A percentile compares a stretch with the other conserved stretches of the same genome.
Evolutionary conservation across 2,888 invertebrate species (phyloP).

Genomic region (Drosophila buzzatii): DNA sequence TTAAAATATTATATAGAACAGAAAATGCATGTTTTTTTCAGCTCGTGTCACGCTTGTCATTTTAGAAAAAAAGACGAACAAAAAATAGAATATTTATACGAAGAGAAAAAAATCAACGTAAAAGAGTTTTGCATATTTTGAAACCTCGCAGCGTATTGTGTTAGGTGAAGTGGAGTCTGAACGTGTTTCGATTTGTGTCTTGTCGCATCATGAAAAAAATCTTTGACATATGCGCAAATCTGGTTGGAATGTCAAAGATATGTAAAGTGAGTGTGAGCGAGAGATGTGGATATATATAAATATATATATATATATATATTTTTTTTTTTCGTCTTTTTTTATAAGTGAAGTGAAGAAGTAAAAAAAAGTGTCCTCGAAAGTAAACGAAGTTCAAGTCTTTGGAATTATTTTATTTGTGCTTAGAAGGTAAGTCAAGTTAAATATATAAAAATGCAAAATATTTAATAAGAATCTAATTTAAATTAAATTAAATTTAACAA

Average conservation of each 20-base stretch:
- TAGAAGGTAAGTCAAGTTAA: background rate
- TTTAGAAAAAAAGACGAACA: background rate
- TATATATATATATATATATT: too few species aligned
- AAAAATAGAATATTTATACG: background rate
- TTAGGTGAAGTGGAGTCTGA: background rate
- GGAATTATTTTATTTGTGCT: background rate
- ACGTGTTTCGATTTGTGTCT: conserved; percentile 11
- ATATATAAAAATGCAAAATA: background rate
- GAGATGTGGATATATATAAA: too few species aligned
- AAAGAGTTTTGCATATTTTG: conserved; percentile 6
- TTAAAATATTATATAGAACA: background rate
- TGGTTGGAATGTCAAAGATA: background rate
- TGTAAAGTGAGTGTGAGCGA: background rate
- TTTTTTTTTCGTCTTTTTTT: background rate
- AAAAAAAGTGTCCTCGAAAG: too few species aligned
- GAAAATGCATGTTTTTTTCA: background rate
- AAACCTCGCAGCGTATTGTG: background rate
- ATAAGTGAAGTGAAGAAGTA: background rate
- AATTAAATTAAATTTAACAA: too few species aligned
- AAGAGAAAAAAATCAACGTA: conserved; percentile 1
- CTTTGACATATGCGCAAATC: conserved; percentile 10
- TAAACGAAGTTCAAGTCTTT: background rate
- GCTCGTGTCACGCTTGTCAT: conserved; percentile 8
- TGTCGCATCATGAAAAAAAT: background rate
- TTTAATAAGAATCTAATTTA: too few species aligned